These are phyloP conservation scores for Morpho achilles DNA, from an alignment of 2,888 invertebrate species.

Conservation along the genomic window DNA sequence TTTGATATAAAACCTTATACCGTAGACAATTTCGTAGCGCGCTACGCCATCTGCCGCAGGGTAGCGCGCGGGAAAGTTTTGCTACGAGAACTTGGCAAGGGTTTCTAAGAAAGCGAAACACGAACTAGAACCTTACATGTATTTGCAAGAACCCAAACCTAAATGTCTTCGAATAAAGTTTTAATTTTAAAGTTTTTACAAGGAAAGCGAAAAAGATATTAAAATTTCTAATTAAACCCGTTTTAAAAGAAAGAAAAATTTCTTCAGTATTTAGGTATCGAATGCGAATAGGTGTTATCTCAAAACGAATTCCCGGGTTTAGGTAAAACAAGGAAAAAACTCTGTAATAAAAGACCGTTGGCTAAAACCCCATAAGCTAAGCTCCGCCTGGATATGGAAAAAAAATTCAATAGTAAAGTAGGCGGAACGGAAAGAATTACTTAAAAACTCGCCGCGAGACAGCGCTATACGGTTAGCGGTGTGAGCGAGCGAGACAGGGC, in stretches of 20 bases:
- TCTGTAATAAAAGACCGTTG: slow-evolving; percentile 55
- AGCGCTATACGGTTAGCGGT: slow-evolving; percentile 33
- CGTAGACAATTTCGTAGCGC: slow-evolving; percentile 24
- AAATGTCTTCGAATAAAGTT: neutral
- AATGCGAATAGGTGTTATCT: slow-evolving; percentile 4
- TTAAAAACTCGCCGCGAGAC: slow-evolving; percentile 57
- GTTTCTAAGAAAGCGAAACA: slow-evolving; percentile 2
- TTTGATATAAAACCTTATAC: neutral
- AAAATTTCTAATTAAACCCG: too few relatives aligned
- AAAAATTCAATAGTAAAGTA: slow-evolving; percentile 67
- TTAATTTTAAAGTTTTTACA: neutral
- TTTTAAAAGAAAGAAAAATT: neutral
- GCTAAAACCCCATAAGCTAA: slow-evolving; percentile 65
- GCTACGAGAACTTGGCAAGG: slow-evolving; percentile 3
- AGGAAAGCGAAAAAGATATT: neutral
- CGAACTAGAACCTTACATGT: slow-evolving; percentile 16
- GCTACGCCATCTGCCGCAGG: slow-evolving; percentile 67
- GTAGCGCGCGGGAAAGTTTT: slow-evolving; percentile 46
- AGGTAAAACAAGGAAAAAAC: slow-evolving; percentile 47
- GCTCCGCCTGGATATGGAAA: slow-evolving; percentile 68
- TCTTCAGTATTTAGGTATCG: slow-evolving; percentile 1
- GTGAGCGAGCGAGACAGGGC: slow-evolving; percentile 62
- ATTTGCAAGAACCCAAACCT: neutral
- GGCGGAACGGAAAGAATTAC: slow-evolving; percentile 72
- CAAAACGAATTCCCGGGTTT: slow-evolving; percentile 20